Evolutionary conservation across 1,140 invertebrate species (phyloP).

Genomic region (Radopholus similis): DNA sequence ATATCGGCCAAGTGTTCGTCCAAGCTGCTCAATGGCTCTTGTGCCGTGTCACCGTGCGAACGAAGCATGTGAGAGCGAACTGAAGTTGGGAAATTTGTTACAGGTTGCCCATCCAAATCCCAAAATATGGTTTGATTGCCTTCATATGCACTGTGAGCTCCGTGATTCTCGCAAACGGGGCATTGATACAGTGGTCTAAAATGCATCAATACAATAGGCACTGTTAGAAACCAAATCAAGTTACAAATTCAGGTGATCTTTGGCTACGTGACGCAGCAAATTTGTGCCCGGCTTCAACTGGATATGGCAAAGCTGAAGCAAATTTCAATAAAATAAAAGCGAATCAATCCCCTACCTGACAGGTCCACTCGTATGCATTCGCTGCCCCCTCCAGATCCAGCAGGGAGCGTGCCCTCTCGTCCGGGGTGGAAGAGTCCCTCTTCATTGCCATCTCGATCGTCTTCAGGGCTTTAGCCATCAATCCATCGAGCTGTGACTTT

Average conservation of each 20-base stretch:
- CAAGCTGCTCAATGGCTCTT: constrained; percentile 42
- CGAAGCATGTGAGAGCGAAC: constrained; percentile 42
- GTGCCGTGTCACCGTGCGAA: constrained; percentile 17
- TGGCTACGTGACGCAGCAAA: constrained; percentile 49
- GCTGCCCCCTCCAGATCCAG: neutral
- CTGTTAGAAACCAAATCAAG: too few relatives aligned
- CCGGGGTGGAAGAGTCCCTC: neutral
- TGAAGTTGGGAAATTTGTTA: constrained; percentile 11
- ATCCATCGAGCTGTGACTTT: neutral
- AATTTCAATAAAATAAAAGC: neutral
- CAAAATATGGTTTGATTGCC: neutral
- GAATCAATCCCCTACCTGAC: constrained; percentile 4
- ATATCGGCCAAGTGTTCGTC: constrained; percentile 41
- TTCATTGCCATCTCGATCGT: neutral
- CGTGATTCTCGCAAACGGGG: constrained; percentile 46
- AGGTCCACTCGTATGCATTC: constrained; percentile 41
- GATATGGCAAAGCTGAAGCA: constrained; percentile 40
- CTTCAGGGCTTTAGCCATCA: neutral
- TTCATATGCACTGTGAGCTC: constrained; percentile 48
- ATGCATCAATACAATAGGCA: too few relatives aligned
- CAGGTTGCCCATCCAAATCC: neutral
- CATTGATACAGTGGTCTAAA: constrained; percentile 50
- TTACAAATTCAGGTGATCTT: constrained; percentile 43
- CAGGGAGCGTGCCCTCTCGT: constrained; percentile 15
- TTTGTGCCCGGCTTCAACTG: constrained; percentile 49